Evolutionary conservation across 2,888 invertebrate genomes (phyloP), one percentile per base, ranked within the genome.

Genomic region (Tetragonula carbonaria): DNA sequence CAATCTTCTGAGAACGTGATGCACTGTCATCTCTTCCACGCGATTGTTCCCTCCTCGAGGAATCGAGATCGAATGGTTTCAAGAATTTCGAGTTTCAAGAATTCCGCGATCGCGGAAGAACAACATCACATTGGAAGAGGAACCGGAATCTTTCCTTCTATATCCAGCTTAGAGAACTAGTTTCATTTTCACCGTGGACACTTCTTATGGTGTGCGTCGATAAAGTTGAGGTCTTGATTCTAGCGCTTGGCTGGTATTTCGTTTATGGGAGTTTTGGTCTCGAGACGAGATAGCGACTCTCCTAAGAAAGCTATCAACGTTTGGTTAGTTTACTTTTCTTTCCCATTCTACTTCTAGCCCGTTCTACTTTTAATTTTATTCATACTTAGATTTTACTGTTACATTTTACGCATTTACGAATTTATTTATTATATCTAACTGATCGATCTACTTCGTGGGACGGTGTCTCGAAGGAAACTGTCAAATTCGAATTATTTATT

Each of bases 61-160:
- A 72, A 76, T 68, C 66, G 21, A 23, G 66, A 80, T 78, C 23
- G 71, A 86, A 80, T 84, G 82, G 23, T 6, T 28, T 28, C 28
- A 28, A 28, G 28, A 28, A 28, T 28, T 28, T 28, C 28, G 28
- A 53, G 55, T 55, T 16, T 11, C 55, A 21, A 16, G 50, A 75
- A 80, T 75, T 0, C 45, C 45, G 67, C 66, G 66, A 70, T 76
- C 45, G 74, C 82, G 84, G 87, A 87, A 85, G 57, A 63, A 16
- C 81, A 84, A 72, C 62, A 59, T 33, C 45, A 45, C 45, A 45
- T 45, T 45, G 45, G 66, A 74, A 62, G 80, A 82, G 79, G 85
- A 87, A 86, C 76, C 62, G 59, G 74, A 73, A 74, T 62, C 74
- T 72, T 84, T 74, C 74, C 77, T 66, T 77, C 70, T 59, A 28